Conservation (phyloP, 2,888 invertebrate genomes). For the Polyommatus iphigenia region DNA sequence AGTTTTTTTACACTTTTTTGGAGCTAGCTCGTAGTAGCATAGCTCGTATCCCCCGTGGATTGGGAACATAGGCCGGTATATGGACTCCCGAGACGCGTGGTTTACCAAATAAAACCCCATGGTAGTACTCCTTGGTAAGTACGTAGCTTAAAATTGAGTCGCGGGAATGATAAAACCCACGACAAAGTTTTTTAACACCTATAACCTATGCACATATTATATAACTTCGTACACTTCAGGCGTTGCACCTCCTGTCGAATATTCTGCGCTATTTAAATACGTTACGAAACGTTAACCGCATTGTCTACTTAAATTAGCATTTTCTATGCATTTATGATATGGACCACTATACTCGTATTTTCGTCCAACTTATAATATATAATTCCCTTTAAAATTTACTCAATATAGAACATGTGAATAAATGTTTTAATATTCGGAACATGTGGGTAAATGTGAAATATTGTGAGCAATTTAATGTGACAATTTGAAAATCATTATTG, state of each 20-base stretch:
- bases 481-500: conserved; percentile 4
- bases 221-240: background rate
- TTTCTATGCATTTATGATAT: conserved; percentile 40
- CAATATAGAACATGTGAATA: conserved; percentile 15
- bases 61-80: too few relatives aligned
- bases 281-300: conserved; percentile 33
- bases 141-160: background rate
- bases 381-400: background rate
- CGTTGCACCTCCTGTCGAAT: background rate
- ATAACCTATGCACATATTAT: background rate
- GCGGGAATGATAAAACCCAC: background rate
- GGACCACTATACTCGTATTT: conserved; percentile 1
- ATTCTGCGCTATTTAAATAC: conserved; percentile 20
- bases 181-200: background rate
- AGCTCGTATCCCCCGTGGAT: too few relatives aligned
- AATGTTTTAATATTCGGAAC: background rate
- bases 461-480: background rate
- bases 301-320: conserved; percentile 38
- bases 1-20: too few relatives aligned
- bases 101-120: too few relatives aligned
- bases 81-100: too few relatives aligned
- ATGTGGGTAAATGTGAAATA: background rate
- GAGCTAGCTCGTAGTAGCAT: too few relatives aligned
- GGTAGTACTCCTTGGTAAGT: too few relatives aligned
- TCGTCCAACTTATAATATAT: background rate